Percentiles rank a stretch among this genome's conserved stretches.
These are phyloP conservation scores for Troides helena DNA, from an alignment of 2,888 invertebrate genomes.

Conservation along the genomic window DNA sequence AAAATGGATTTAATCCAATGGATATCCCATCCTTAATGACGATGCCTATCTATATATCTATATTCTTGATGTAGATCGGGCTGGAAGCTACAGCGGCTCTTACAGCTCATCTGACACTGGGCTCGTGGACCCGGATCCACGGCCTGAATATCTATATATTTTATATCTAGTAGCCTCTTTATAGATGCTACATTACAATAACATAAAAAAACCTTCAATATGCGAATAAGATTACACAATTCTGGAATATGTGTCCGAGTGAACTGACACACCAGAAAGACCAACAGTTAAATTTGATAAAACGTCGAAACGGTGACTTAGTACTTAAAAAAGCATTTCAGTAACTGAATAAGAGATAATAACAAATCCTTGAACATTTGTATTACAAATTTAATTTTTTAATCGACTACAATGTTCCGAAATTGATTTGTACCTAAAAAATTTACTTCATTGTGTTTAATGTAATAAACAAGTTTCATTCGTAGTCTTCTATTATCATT, in stretches of 20 bases:
- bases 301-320: not conserved
- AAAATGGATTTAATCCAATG: not conserved
- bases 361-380: not conserved
- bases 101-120: no score
- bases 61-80: no score
- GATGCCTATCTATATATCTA: not conserved
- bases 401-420: not conserved
- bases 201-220: not conserved
- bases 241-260: not conserved
- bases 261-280: not conserved
- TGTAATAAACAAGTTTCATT: constrained; percentile 1
- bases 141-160: not conserved
- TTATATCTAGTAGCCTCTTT: constrained; percentile 9
- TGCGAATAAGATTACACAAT: not conserved
- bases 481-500: constrained; percentile 9
- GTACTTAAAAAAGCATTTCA: not conserved
- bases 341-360: not conserved
- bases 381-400: not conserved
- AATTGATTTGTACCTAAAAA: constrained; percentile 12
- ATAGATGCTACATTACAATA: not conserved
- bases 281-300: not conserved
- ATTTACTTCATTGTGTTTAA: not conserved
- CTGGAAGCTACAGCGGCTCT: no score
- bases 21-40: not conserved
- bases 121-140: no score